These are phyloP conservation scores for Romanogobio albipinnatus DNA, from an alignment of 2,113 vertebrate species.

Conservation along the genomic window DNA sequence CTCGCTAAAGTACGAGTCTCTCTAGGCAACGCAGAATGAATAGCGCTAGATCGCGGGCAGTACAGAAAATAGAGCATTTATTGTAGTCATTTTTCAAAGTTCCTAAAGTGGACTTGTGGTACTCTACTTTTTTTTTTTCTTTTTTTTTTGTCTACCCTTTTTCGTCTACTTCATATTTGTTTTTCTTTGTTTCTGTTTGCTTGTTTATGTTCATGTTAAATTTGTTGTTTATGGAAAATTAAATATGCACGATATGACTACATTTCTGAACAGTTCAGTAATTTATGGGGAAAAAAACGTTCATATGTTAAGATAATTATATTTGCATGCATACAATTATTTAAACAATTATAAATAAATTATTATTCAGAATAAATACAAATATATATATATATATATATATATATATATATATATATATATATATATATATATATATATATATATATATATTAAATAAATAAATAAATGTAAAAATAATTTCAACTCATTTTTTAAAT, in stretches of 20 bases:
- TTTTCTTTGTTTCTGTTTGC: background rate
- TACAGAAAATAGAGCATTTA: background rate
- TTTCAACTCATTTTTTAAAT: too few relatives aligned
- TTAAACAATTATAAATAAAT: background rate
- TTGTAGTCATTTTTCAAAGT: background rate
- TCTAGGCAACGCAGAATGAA: background rate
- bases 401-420: too few relatives aligned
- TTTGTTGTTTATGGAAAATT: background rate
- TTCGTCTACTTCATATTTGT: background rate
- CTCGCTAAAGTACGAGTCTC: constrained; percentile 53
- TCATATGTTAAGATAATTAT: background rate
- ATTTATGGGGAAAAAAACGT: background rate
- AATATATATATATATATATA: too few relatives aligned
- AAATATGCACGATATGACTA: background rate
- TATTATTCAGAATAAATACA: too few relatives aligned
- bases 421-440: too few relatives aligned
- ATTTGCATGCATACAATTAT: background rate
- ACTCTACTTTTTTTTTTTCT: too few relatives aligned
- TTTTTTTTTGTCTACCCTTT: background rate
- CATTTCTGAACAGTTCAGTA: background rate
- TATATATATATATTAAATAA: too few relatives aligned
- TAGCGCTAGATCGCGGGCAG: background rate
- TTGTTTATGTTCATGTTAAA: background rate
- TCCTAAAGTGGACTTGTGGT: background rate
- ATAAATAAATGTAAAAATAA: too few relatives aligned